Base-by-base conservation (phyloP, 2,797 vertebrate species). In the Bucorvus abyssinicus region DNA sequence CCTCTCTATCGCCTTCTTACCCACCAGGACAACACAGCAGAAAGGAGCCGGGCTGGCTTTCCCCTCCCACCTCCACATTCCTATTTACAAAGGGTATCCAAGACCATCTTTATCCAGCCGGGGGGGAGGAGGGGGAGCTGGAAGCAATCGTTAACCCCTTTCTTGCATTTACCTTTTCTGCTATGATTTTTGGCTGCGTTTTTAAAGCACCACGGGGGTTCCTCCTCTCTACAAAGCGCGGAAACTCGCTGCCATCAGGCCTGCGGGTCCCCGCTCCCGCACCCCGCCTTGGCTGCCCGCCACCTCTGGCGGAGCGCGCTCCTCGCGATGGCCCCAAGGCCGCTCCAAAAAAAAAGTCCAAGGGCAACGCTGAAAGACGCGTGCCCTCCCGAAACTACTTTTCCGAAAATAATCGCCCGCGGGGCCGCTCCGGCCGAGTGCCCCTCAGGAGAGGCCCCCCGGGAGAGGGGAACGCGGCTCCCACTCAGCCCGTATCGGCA, bases 71-170 rank as follows among this genome's bases (percentile, higher is more conserved):
- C 81, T 47, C 77, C 64, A 77, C 86, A 88, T 89, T 87, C 84
- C 93, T 75, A 53, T 60, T 87, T 89, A 85, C 95, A 93, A 91
- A 91, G 88, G 75, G 94, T 63, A 68, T 42, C 85, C 79, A 32
- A 67, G 81, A 83, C 87, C 90, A 36, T 82, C 87, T 69, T 56
- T 85, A 68, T 52, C 81, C 86, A 52, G 2, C 16, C 16, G 10
- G 38, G 26, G n/a, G 29, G 47, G 40, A 34, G 55, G 63, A 19
- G 71, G 42, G 57, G 40, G 34, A 55, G 77, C 52, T 24, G 71
- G 70, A 30, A 77, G 69, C 23, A 20, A 12, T 17, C 23, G 3
- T 92, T 79, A 93, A 89, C 94, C 78, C 87, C 79, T 92, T 67
- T 57, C 32, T 71, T 2, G 18, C 84, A 1, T 78, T 87, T 42